Evolutionary conservation across 1,140 invertebrate genomes (phyloP), one percentile per base, ranked within the genome.

Genomic region (Caerostris extrusa): DNA sequence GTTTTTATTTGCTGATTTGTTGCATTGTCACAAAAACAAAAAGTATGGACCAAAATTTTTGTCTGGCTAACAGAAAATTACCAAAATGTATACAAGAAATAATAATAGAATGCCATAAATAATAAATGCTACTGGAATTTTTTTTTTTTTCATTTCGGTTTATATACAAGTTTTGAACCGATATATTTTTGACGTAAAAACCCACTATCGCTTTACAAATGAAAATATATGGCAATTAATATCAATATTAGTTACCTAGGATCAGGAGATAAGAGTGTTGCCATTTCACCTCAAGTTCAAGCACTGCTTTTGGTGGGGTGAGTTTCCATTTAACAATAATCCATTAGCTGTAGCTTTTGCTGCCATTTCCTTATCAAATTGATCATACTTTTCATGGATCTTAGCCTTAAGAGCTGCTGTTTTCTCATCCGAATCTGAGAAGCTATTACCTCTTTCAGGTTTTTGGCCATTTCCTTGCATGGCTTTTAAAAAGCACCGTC

Each of bases 361-460:
- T 14, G 85, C 92, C 89, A 90, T 90, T n/a, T 93, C 91, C 34
- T 93, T 88, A 3, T 93, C 92, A 58, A 93, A 58, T 86, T 93
- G 92, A 5, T 88, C 85, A 82, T 88, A 93, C 34, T 93, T 93
- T 55, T 93, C 92, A 81, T 89, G 64, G 34, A 93, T 93, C n/a
- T 87, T 93, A 50, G 92, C 92, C 7, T 93, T 93, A 17, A 93
- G 50, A 53, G 92, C 92, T 58, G 92, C 92, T 53, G 92, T 93
- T 82, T 93, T 93, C 56, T 93, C 92, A 89, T 93, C 92, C 12
- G 92, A 93, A 56, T 93, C 92, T 14, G 92, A 93, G 19, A 93
- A 93, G 64, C 92, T 93, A 69, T 93, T 77, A 34, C 92, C 92
- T 55, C 92, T 88, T 64, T 93, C 92, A 50, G 92, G 92, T 64